These are phyloP conservation scores for Drosophila malerkotliana DNA, from an alignment of 1,140 invertebrate genomes.

Conservation along the genomic window DNA sequence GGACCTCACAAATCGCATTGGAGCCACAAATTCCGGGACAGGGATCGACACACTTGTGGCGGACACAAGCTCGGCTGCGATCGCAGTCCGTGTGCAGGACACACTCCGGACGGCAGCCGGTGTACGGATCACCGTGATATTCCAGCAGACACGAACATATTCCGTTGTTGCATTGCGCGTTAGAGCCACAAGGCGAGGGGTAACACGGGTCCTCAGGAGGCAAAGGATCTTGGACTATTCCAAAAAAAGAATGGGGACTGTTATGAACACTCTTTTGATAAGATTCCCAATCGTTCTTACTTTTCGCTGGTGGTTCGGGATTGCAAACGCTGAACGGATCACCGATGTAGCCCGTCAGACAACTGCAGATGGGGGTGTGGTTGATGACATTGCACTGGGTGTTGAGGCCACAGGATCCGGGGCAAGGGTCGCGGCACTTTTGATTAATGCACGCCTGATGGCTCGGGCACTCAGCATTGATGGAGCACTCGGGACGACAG, in stretches of 20 bases:
- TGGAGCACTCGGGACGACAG: slow-evolving; percentile 92
- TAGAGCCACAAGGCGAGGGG: slow-evolving; percentile 91
- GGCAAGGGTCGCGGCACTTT: slow-evolving; percentile 92
- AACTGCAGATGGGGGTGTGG: slow-evolving; percentile 93
- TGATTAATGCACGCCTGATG: slow-evolving; percentile 92
- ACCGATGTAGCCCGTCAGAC: slow-evolving; percentile 89
- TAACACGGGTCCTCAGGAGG: slow-evolving; percentile 86
- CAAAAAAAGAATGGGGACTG: slow-evolving; percentile 2
- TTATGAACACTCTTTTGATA: not conserved
- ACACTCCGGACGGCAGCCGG: slow-evolving; percentile 92
- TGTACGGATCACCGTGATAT: slow-evolving; percentile 88
- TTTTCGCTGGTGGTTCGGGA: slow-evolving; percentile 81
- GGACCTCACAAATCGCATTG: slow-evolving; percentile 90
- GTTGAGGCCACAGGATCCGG: slow-evolving; percentile 91
- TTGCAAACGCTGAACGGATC: slow-evolving; percentile 89
- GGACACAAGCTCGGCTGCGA: slow-evolving; percentile 89
- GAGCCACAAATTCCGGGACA: slow-evolving; percentile 90
- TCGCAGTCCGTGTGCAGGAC: slow-evolving; percentile 92
- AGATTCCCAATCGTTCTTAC: slow-evolving; percentile 42
- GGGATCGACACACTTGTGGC: slow-evolving; percentile 90
- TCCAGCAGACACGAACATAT: slow-evolving; percentile 84
- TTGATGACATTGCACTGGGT: slow-evolving; percentile 92
- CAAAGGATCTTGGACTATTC: slow-evolving; percentile 54
- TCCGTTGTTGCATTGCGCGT: slow-evolving; percentile 66
- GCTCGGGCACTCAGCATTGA: slow-evolving; percentile 92